A percentile compares a stretch with the other conserved stretches of the same genome.
These are phyloP conservation scores for Dicentrarchus labrax DNA, from an alignment of 2,113 vertebrate species.

Conservation along the genomic window DNA sequence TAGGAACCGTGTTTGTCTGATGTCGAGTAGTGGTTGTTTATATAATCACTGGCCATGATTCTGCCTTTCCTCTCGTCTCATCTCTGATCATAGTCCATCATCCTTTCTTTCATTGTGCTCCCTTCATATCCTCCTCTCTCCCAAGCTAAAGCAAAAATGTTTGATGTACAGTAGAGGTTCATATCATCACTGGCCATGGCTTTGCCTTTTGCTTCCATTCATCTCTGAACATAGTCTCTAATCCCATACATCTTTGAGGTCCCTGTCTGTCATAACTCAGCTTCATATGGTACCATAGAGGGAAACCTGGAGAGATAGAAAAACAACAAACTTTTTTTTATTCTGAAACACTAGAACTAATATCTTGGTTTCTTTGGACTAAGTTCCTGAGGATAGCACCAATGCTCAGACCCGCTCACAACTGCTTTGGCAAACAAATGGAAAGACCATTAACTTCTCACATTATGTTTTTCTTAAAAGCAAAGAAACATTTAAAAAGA, in stretches of 20 bases:
- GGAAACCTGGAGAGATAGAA: not conserved
- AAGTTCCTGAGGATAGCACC: not conserved
- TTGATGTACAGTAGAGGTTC: constrained; percentile 51
- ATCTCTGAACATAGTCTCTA: constrained; percentile 26
- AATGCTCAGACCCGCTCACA: not conserved
- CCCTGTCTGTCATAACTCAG: constrained; percentile 13
- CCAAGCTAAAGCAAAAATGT: constrained; percentile 22
- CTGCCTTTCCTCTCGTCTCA: constrained; percentile 30
- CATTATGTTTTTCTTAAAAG: not conserved
- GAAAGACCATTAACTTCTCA: not conserved
- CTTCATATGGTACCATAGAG: not conserved
- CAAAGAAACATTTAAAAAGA: not conserved
- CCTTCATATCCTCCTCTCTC: constrained; percentile 14
- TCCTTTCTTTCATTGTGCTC: constrained; percentile 51
- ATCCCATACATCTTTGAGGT: constrained; percentile 1
- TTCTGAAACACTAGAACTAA: not conserved
- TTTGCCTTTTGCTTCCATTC: constrained; percentile 23
- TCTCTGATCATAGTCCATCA: constrained; percentile 51
- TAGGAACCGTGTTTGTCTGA: not conserved
- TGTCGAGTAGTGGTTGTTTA: constrained; percentile 38
- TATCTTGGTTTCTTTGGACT: not conserved
- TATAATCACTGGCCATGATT: constrained; percentile 43
- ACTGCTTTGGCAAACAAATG: not conserved
- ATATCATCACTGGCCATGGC: constrained; percentile 31
- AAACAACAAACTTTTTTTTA: not conserved